Conservation (phyloP, 2,797 vertebrate species). For the Galagoides demidoff region DNA sequence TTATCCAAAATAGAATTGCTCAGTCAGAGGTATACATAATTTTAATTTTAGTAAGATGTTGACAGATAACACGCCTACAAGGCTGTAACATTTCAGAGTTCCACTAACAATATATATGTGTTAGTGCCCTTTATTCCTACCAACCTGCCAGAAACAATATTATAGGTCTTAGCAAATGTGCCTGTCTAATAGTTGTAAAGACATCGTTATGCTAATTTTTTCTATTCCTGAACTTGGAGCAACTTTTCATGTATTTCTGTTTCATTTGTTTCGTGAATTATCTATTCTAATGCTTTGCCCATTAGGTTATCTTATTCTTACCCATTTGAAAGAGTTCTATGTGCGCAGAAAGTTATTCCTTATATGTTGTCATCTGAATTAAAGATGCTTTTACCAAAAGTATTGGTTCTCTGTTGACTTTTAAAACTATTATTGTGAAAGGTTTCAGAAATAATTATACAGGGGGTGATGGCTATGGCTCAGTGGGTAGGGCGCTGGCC, state of each 20-base stretch:
- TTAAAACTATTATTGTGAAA: background rate
- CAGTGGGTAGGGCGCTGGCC: too few species aligned
- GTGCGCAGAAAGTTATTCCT: background rate
- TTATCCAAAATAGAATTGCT: background rate
- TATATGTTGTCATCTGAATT: background rate
- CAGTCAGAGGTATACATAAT: background rate
- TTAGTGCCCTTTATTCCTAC: slow-evolving; percentile 1
- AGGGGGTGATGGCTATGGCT: too few species aligned
- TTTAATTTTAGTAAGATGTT: slow-evolving; percentile 22
- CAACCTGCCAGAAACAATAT: background rate
- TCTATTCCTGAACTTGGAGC: background rate
- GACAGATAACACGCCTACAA: background rate
- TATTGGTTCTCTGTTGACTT: background rate
- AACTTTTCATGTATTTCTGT: background rate
- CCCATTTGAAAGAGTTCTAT: background rate
- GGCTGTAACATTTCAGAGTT: background rate
- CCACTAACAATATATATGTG: background rate
- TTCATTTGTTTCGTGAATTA: background rate
- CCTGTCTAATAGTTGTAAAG: background rate
- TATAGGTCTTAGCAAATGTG: background rate
- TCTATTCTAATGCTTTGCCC: background rate
- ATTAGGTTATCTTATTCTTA: background rate
- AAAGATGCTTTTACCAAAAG: background rate
- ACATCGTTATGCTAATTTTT: background rate
- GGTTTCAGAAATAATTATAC: background rate